Conservation (phyloP, 2,113 vertebrate species). For the Pteropus alecto region DNA sequence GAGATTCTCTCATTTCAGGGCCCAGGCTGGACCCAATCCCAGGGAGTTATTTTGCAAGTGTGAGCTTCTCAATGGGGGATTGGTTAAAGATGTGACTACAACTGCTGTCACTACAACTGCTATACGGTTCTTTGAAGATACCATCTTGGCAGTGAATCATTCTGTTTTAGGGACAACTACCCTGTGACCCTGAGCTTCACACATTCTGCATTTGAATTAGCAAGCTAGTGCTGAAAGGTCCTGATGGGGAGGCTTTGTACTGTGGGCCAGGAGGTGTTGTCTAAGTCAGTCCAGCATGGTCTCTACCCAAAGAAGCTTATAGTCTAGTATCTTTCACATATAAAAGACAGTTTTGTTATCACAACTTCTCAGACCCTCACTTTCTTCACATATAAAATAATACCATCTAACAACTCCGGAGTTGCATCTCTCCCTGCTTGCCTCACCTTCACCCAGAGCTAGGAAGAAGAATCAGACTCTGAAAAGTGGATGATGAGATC, state of each 20-base stretch:
- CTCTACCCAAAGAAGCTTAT: neutral
- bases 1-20: neutral
- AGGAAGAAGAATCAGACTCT: neutral
- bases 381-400: neutral
- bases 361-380: neutral
- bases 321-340: neutral
- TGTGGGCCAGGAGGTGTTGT: neutral
- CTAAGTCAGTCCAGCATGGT: neutral
- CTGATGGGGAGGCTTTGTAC: neutral
- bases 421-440: neutral
- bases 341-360: neutral
- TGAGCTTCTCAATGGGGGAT: neutral
- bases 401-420: neutral
- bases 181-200: neutral
- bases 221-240: neutral
- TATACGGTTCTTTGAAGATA: neutral
- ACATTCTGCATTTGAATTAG: neutral
- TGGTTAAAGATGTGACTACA: neutral
- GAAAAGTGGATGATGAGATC: neutral
- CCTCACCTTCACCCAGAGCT: neutral
- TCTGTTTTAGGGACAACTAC: neutral
- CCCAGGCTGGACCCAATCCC: neutral
- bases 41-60: conserved; percentile 4
- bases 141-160: neutral
- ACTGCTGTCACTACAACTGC: neutral